Evolutionary conservation across 2,797 vertebrate species (phyloP), one percentile per base, ranked within the genome.

Genomic region (Ctenosaura bakeri): DNA sequence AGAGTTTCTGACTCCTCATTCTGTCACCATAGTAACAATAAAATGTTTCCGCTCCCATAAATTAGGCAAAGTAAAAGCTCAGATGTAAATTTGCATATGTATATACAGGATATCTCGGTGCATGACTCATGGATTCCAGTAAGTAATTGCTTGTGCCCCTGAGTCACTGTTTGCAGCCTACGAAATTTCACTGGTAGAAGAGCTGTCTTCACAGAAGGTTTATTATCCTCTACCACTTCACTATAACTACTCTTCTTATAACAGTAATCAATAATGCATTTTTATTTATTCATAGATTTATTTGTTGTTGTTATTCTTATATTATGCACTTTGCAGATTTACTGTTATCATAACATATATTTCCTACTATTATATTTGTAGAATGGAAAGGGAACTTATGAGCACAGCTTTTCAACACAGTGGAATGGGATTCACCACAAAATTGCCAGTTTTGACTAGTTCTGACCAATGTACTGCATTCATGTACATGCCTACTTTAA

Each of bases 11-110:
- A 26, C 35, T 86, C 35, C 42, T 50, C 50, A n/a, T 85, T 76
- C 20, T 76, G n/a, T 73, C n/a, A 76, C 74, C 38, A 84, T 69
- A 69, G 83, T 62, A 76, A 59, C 46, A 86, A 74, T 76, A 38
- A 29, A 35, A 74, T 20, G 71, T 52, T 86, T 86, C 50, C 69
- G 13, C 12, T 29, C 59, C 32, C 29, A 35, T 56, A 74, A 86
- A 86, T 38, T 18, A 38, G 52, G 59, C 35, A 76, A 32, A 38
- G 71, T 32, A 59, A 42, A 59, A 76, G 59, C n/a, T 59, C 52
- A 76, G 56, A 59, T 62, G 74, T 76, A 42, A 42, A 42, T 86
- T 56, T 86, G 52, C 71, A 76, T 76, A 56, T 52, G 46, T 84
- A 50, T 52, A 50, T 69, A 32, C 64, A 64, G 62, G 24, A 64